Base-by-base conservation (phyloP, 2,113 vertebrate genomes). In the Glaucidium brasilianum region DNA sequence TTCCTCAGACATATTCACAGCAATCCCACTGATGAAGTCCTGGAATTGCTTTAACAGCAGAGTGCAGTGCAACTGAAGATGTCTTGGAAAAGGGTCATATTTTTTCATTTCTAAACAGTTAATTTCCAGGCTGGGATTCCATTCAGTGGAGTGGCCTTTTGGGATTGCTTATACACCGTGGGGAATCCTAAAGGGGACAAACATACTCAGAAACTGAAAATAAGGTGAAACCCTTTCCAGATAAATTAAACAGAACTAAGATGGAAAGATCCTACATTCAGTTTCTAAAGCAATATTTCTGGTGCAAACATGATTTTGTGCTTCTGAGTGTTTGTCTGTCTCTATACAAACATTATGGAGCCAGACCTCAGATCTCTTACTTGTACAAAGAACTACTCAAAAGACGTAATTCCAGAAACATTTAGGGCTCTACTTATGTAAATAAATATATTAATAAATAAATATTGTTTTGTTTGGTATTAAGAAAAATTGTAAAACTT, bases 31-130 rank as follows among this genome's bases (percentile, higher is more conserved):
- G 85, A 90, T 63, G 87, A 84, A 88, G 43, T 25, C 53, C 55
- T 94, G 59, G 66, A 93, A 96, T 97, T 94, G 67, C 62, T 97
- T 97, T 97, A 97, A 84, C 96, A 97, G 92, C 74, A 88, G 64
- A 69, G 37, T 78, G 52, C 84, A 86, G n/a, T 58, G 52, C 34
- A 58, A 73, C 89, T 92, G 87, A 94, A 92, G 78, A 85, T 71
- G 58, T 76, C 78, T 85, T 95, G 72, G 87, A 94, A 94, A 71
- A 81, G 12, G 6, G 21, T 82, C 19, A 0, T 91, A 68, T 91
- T 95, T 96, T 94, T 92, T 91, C 10, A 68, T 96, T 94, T 80
- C 64, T 82, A 60, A 95, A 91, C 41, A 85, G 66, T 85, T 93
- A 55, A 53, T 92, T 89, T 91, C 67, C 53, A 53, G 69, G 75